These are phyloP conservation scores for Drosophila ogumai DNA, from an alignment of 1,140 invertebrate genomes.

Conservation along the genomic window DNA sequence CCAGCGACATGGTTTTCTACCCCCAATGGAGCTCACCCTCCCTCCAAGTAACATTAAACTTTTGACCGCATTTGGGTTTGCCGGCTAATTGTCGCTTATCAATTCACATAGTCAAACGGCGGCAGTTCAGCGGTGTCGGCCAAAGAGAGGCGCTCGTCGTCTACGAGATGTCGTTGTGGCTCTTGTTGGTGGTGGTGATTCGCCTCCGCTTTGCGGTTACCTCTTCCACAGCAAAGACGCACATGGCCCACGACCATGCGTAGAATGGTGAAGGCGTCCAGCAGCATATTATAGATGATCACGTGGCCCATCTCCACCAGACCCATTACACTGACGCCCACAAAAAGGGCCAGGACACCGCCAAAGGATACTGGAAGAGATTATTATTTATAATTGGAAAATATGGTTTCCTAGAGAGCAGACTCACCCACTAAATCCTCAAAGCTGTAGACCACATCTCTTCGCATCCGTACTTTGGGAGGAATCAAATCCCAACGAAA, in stretches of 20 bases:
- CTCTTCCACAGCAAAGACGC: conserved; percentile 22
- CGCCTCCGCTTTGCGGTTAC: conserved; percentile 6
- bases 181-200: neutral
- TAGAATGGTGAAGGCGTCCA: conserved; percentile 46
- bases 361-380: conserved; percentile 65
- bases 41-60: conserved; percentile 71
- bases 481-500: conserved; percentile 83
- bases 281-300: conserved; percentile 44
- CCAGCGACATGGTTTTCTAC: conserved; percentile 62
- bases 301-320: conserved; percentile 64
- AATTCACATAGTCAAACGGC: conserved; percentile 63
- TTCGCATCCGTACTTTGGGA: conserved; percentile 80
- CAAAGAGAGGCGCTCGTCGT: conserved; percentile 51
- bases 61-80: conserved; percentile 69
- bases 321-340: conserved; percentile 68
- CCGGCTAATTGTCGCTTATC: conserved; percentile 74
- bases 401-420: too few species aligned
- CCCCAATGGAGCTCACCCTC: conserved; percentile 32
- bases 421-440: conserved; percentile 79
- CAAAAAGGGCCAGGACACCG: conserved; percentile 67
- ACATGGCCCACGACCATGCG: conserved; percentile 19
- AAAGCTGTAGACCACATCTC: conserved; percentile 85
- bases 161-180: conserved; percentile 15
- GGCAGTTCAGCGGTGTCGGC: conserved; percentile 65
- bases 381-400: neutral